phyloP scores from a whole-genome alignment of 2,888 invertebrate genomes.

The Thera britannica region DNA sequence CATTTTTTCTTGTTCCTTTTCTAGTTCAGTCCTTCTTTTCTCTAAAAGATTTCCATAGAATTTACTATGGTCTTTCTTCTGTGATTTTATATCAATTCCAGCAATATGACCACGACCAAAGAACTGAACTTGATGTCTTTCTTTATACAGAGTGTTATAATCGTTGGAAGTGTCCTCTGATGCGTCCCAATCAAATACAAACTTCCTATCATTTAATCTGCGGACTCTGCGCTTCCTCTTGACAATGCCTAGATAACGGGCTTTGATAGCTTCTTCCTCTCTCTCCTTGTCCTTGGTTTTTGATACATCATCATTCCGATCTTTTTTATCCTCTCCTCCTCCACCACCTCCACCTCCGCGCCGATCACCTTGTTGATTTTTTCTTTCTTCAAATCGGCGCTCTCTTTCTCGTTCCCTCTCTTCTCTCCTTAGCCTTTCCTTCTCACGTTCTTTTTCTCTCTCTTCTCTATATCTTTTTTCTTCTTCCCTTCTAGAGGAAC shows the following conservation, averaged over 20 bases:
- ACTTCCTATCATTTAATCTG: conserved; percentile 98
- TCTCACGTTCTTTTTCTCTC: conserved; percentile 74
- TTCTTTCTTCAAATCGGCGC: conserved; percentile 81
- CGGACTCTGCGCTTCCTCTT: conserved; percentile 97
- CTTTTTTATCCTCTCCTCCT: conserved; percentile 73
- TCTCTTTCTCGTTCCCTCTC: conserved; percentile 82
- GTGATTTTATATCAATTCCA: conserved; percentile 98
- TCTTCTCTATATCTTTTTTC: conserved; percentile 72
- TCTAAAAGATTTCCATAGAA: conserved; percentile 98
- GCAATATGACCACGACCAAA: conserved; percentile 99
- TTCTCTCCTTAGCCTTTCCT: conserved; percentile 85
- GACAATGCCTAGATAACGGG: conserved; percentile 96
- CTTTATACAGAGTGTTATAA: conserved; percentile 98
- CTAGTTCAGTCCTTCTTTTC: conserved; percentile 96
- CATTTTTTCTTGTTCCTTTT: conserved; percentile 98
- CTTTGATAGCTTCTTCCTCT: conserved; percentile 97
- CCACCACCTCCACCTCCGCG: conserved; percentile 63
- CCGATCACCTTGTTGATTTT: conserved; percentile 75
- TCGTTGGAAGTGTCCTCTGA: conserved; percentile 99
- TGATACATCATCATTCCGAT: conserved; percentile 79
- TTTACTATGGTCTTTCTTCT: conserved; percentile 97
- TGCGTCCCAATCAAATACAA: conserved; percentile 99
- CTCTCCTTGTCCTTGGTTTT: conserved; percentile 94
- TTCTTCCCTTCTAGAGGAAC: conserved; percentile 79
- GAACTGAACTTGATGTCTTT: conserved; percentile 98